Base-by-base conservation (phyloP, 2,888 invertebrate genomes). In the Axea sp. region DNA sequence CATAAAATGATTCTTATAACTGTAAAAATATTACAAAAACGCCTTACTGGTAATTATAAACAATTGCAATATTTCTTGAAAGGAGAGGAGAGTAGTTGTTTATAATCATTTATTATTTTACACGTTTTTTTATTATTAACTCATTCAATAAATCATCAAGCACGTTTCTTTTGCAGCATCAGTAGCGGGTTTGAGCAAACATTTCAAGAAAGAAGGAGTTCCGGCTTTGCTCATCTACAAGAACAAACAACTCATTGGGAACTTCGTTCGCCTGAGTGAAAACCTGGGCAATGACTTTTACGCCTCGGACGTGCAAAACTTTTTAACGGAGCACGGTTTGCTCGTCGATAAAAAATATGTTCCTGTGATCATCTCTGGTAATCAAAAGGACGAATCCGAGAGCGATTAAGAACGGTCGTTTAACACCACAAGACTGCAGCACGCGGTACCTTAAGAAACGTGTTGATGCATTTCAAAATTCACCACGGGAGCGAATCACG, bases 171-270 rank as follows among this genome's bases (percentile, higher is more conserved):
- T 79, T 78, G 11, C 37, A 83, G 91, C 95, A 24, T 93, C 95
- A 2, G 90, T 92, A 26, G 96, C 96, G 1, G 96, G 95, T 0
- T 91, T 98, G 84, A 98, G 97, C 84, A 90, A 91, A 53, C 92
- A 94, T 79, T 98, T 98, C 87, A 93, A 95, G 85, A 89, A 91
- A 14, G 93, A 93, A 80, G 98, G 97, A 12, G 92, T 98, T 0
- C 99, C 99, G 7, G 97, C 98, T 0, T 87, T 99, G 51, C 89
- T 98, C 26, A 93, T 96, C 0, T 99, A 99, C 86, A 97, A 96
- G 89, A 93, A 91, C 30, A 96, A 96, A 1, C 94, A 95, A 83
- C 89, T 98, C 2, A 93, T 98, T 83, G 97, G 97, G 0, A 98
- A 97, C 88, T 98, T 97, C 89, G 93, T 98, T 0, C 91, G 94